phyloP scores from a whole-genome alignment of 1,140 invertebrate genomes.

The Metaphire vulgaris region DNA sequence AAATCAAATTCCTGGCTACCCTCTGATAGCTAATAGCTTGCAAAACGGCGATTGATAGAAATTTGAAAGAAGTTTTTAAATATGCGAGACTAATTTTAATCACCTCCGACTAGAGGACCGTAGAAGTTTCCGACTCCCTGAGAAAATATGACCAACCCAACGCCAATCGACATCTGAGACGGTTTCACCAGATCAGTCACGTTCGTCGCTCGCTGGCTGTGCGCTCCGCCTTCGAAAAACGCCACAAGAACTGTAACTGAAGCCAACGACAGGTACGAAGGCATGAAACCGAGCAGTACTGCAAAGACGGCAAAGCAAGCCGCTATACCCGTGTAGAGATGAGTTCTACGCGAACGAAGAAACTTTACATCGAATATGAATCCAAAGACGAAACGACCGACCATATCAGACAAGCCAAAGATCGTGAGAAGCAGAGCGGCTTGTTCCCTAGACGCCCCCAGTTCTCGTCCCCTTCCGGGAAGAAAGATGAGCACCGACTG shows the following conservation, averaged over 20 bases:
- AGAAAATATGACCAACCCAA: conserved; percentile 17
- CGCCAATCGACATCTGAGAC: conserved; percentile 2
- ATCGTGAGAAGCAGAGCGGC: conserved; percentile 15
- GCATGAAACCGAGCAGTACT: background rate
- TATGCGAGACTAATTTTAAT: no score
- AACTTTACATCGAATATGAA: conserved; percentile 20
- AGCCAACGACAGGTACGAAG: background rate
- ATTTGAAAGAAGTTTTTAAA: no score
- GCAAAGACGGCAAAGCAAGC: background rate
- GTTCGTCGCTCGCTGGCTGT: conserved; percentile 23
- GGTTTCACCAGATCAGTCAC: conserved; percentile 3
- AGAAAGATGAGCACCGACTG: conserved; percentile 13
- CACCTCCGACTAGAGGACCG: background rate
- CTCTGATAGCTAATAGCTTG: background rate
- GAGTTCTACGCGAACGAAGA: background rate
- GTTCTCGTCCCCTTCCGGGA: background rate
- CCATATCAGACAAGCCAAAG: conserved; percentile 9
- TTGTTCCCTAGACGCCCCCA: background rate
- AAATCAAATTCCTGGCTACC: background rate
- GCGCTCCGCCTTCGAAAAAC: conserved; percentile 6
- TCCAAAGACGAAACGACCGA: conserved; percentile 8
- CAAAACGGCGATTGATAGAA: no score
- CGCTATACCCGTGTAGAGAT: background rate
- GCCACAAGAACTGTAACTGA: background rate
- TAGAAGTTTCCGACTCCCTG: conserved; percentile 21